Evolutionary conservation across 2,797 vertebrate species (phyloP).

Genomic region (Gallirallus australis): DNA sequence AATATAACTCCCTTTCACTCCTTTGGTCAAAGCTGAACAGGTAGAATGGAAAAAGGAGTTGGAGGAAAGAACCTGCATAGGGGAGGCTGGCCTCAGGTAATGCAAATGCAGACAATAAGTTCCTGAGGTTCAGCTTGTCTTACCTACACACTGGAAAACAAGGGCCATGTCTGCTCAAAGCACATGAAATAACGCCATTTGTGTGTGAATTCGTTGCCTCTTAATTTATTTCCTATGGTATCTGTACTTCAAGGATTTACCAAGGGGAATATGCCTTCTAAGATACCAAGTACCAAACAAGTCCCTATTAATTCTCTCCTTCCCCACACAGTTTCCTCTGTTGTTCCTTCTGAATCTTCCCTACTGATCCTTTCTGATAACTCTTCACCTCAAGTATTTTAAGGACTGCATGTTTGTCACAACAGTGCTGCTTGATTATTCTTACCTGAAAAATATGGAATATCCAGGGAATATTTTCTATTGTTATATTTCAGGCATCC

Average conservation of each 20-base stretch:
- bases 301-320: background rate
- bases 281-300: background rate
- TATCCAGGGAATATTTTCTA: background rate
- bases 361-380: background rate
- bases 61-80: background rate
- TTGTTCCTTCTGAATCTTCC: background rate
- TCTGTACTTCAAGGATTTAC: background rate
- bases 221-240: background rate
- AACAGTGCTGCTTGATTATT: background rate
- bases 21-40: background rate
- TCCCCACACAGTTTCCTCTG: background rate
- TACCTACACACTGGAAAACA: background rate
- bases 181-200: background rate
- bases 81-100: background rate
- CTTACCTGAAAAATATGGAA: background rate
- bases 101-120: background rate
- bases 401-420: background rate
- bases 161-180: background rate
- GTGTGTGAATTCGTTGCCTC: background rate
- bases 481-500: background rate
- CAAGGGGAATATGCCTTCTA: background rate
- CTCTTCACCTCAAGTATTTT: background rate
- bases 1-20: background rate
- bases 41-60: background rate
- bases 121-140: background rate